Base-by-base conservation (phyloP, 2,888 invertebrate genomes). In the Abrostola tripartita region DNA sequence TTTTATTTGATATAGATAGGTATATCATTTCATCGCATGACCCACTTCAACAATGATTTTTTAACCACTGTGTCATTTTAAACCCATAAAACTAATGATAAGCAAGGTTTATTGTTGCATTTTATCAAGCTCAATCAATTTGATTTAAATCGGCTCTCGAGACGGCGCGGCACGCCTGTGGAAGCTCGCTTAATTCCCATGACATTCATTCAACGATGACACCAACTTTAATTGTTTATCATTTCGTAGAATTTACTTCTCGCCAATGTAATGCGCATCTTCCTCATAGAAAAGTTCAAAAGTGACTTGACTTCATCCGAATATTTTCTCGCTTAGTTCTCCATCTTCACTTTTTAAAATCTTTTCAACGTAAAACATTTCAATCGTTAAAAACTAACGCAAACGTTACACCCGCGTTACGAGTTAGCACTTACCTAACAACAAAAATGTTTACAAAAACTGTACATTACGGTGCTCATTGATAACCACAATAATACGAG, bases 371-470 rank as follows among this genome's bases (percentile, higher is more conserved):
- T 47, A n/a, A 51, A 52, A 44, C 47, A 51, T 11, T 53, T 38
- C 47, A 42, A 11, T 44, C 35, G 24, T 52, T 49, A 11, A 38
- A 65, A 69, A 66, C 49, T 55, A 47, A 40, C 52, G 60, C 56
- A 40, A 66, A 44, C 52, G 37, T 65, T 70, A 58, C 64, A 67
- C 66, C 65, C 64, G 37, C 52, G 63, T 82, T 77, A 78, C 76
- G 68, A 73, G 44, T 57, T 53, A 12, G 24, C 52, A 63, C 76
- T 77, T 79, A 76, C 77, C 74, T 79, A 83, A 76, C 77, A 71
- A 69, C 69, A 58, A 72, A 76, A 79, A 78, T 84, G 80, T 84
- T 84, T 84, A 80, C 71, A 69, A 79, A 83, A 83, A 81, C 79
- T 65, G 56, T 61, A 55, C 71, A 68, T 76, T 73, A 57, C 69